Conservation (phyloP, 2,888 invertebrate genomes). For the Podabrus alpinus region DNA sequence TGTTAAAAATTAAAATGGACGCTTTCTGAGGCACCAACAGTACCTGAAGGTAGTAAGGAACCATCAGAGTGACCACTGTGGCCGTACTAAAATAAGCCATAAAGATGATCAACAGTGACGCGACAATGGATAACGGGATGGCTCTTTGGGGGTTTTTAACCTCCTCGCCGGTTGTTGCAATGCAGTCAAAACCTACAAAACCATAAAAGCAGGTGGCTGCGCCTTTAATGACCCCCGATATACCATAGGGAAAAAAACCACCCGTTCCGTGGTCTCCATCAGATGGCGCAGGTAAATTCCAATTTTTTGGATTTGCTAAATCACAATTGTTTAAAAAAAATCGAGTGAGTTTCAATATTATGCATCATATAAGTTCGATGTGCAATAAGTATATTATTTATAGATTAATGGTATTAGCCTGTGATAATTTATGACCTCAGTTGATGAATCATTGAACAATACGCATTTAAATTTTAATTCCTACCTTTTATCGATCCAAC, state of each 20-base stretch:
- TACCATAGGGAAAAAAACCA: constrained; percentile 85
- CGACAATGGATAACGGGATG: constrained; percentile 85
- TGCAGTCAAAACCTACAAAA: constrained; percentile 92
- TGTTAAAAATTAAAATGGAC: constrained; percentile 22
- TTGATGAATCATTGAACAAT: neutral
- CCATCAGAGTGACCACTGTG: constrained; percentile 82
- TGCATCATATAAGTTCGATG: neutral
- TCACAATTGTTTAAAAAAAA: too few species aligned
- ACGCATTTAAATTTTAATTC: neutral
- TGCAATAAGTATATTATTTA: neutral
- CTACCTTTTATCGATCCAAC: constrained; percentile 75
- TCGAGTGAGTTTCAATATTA: neutral
- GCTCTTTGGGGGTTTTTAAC: constrained; percentile 83
- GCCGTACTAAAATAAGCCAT: constrained; percentile 89
- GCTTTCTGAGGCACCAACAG: neutral
- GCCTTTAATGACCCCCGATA: constrained; percentile 77
- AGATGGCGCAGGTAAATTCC: constrained; percentile 47
- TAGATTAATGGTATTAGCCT: neutral
- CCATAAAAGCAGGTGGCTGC: constrained; percentile 89
- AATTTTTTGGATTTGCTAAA: constrained; percentile 58
- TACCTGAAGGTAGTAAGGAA: constrained; percentile 80
- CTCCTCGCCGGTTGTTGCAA: constrained; percentile 88
- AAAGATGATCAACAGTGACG: constrained; percentile 81
- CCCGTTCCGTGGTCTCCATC: constrained; percentile 60
- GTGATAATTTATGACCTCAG: neutral